A percentile compares a stretch with the other conserved stretches of the same genome.
Evolutionary conservation across 2,113 vertebrate genomes (phyloP).

Genomic region (Sorex fumeus): DNA sequence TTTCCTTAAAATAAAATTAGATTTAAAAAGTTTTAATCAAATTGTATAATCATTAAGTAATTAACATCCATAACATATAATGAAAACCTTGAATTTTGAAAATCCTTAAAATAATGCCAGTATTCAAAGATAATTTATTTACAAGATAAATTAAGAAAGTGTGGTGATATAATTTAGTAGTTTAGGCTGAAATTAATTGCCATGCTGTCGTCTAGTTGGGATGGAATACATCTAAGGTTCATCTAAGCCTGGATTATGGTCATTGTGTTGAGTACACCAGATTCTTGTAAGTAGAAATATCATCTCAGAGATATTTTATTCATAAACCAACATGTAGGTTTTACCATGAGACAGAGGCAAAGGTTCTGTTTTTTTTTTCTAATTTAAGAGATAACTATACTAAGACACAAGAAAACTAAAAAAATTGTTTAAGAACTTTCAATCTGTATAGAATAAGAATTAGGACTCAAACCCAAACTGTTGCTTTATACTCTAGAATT

Average conservation of each 20-base stretch:
- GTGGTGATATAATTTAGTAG: background rate
- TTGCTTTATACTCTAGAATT: rapidly evolving
- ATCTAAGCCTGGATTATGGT: background rate
- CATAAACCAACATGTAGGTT: background rate
- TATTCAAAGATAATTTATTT: background rate
- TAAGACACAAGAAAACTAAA: background rate
- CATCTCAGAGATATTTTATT: background rate
- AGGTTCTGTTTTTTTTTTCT: background rate
- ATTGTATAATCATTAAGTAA: background rate
- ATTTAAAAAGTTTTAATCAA: background rate
- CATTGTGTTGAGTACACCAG: background rate
- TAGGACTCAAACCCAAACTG: background rate
- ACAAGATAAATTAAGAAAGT: background rate
- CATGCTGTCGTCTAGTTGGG: no score
- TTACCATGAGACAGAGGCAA: background rate
- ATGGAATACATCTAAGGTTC: background rate
- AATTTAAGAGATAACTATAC: background rate
- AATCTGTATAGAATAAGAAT: background rate
- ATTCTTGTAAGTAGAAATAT: background rate
- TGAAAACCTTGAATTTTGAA: background rate
- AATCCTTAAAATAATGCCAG: background rate
- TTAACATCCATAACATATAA: background rate
- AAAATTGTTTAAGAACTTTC: no score
- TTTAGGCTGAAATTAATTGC: background rate
- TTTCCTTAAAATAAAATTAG: background rate